These are phyloP conservation scores for Drosophila greeni DNA, from an alignment of 2,888 invertebrate species.

Conservation along the genomic window DNA sequence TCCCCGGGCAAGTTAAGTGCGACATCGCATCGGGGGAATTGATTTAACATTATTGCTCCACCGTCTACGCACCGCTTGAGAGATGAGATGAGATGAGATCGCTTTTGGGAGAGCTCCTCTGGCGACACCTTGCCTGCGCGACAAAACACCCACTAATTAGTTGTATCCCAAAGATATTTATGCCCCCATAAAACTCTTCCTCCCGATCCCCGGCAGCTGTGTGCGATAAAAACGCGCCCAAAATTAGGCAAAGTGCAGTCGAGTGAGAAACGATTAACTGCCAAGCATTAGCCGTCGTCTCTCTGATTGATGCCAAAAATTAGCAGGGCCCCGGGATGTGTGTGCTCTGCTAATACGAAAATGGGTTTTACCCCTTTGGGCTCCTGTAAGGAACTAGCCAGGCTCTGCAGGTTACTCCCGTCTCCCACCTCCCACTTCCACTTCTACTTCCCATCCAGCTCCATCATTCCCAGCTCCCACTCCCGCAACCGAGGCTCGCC, in stretches of 20 bases:
- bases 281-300: conserved; percentile 63
- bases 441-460: background rate
- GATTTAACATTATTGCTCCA: conserved; percentile 61
- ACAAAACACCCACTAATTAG: conserved; percentile 63
- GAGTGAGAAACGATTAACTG: conserved; percentile 75
- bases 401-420: background rate
- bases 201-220: conserved; percentile 68
- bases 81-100: conserved; percentile 37
- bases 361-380: conserved; percentile 37
- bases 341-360: conserved; percentile 70
- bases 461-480: background rate
- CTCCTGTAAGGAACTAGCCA: conserved; percentile 1
- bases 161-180: conserved; percentile 69
- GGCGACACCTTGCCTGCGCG: conserved; percentile 62
- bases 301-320: conserved; percentile 63
- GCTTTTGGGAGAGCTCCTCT: conserved; percentile 3
- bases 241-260: conserved; percentile 73
- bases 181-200: conserved; percentile 67
- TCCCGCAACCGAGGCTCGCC: conserved; percentile 62
- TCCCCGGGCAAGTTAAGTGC: conserved; percentile 60
- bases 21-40: conserved; percentile 61
- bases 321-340: conserved; percentile 39
- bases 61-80: conserved; percentile 17
- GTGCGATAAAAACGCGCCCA: conserved; percentile 73
- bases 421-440: background rate